phyloP scores from a whole-genome alignment of 2,797 vertebrate genomes.

The Betta splendens region DNA sequence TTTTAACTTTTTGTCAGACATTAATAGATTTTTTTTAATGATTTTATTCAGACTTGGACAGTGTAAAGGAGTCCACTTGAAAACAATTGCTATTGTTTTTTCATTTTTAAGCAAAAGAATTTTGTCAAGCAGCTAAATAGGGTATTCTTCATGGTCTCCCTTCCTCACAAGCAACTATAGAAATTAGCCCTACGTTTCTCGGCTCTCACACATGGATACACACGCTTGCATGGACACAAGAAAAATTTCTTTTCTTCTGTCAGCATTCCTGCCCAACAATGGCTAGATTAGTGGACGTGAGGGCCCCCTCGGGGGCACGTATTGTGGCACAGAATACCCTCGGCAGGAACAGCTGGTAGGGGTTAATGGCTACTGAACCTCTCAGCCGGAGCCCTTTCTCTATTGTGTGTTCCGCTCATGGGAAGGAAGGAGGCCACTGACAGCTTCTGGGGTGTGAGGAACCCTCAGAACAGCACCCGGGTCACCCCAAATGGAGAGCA shows the following conservation, averaged over 20 bases:
- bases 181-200: constrained; percentile 99
- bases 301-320: constrained; percentile 97
- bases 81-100: constrained; percentile 82
- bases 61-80: constrained; percentile 75
- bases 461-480: constrained; percentile 93
- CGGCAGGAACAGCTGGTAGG: constrained; percentile 99
- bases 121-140: constrained; percentile 89
- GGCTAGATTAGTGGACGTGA: constrained; percentile 99
- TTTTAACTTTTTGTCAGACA: constrained; percentile 48
- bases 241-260: constrained; percentile 99
- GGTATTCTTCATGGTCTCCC: constrained; percentile 93
- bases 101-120: constrained; percentile 81
- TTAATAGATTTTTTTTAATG: constrained; percentile 38
- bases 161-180: constrained; percentile 99
- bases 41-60: constrained; percentile 63
- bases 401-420: constrained; percentile 99
- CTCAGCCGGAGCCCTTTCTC: constrained; percentile 99
- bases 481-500: constrained; percentile 86
- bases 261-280: constrained; percentile 99
- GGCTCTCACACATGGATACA: constrained; percentile 99
- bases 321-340: constrained; percentile 99
- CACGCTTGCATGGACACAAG: constrained; percentile 99
- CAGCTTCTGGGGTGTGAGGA: constrained; percentile 96
- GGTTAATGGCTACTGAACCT: constrained; percentile 99
- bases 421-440: constrained; percentile 99